These are phyloP conservation scores for Pardalotus punctatus DNA, from an alignment of 2,113 vertebrate genomes.

Conservation along the genomic window DNA sequence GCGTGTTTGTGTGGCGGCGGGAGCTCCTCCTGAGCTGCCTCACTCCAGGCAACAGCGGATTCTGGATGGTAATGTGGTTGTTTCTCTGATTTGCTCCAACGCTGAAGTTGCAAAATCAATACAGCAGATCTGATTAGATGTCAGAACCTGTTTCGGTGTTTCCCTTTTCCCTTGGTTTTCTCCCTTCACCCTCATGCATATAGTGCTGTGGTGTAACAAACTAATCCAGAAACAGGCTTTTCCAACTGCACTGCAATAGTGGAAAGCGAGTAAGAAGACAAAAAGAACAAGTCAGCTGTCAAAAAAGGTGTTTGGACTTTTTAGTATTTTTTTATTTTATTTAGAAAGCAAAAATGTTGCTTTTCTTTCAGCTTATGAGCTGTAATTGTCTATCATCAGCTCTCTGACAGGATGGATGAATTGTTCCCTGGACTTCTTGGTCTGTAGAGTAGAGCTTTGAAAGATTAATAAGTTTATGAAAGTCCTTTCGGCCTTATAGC, in stretches of 20 bases:
- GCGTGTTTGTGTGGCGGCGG: background rate
- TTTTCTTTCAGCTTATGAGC: background rate
- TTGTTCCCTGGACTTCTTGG: background rate
- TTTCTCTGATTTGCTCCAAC: slow-evolving; percentile 43
- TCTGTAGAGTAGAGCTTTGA: background rate
- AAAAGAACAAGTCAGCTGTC: background rate
- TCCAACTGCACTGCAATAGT: background rate
- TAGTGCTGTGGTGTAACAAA: background rate
- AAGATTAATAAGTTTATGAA: slow-evolving; percentile 14
- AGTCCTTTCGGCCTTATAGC: background rate
- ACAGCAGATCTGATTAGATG: slow-evolving; percentile 63
- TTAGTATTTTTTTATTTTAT: background rate
- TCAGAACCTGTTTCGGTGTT: slow-evolving; percentile 58
- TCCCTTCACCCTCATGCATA: background rate
- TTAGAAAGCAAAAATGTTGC: background rate
- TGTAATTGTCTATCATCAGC: background rate
- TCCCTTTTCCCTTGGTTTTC: slow-evolving; percentile 4
- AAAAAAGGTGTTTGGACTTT: background rate
- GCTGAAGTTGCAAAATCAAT: slow-evolving; percentile 62
- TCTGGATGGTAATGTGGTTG: background rate
- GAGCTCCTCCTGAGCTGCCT: background rate
- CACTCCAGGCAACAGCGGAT: background rate
- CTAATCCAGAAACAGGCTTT: slow-evolving; percentile 8
- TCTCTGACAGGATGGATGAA: background rate
- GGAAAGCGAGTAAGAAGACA: background rate